Base-by-base conservation (phyloP, 2,888 invertebrate genomes). In the Apoderus coryli region DNA sequence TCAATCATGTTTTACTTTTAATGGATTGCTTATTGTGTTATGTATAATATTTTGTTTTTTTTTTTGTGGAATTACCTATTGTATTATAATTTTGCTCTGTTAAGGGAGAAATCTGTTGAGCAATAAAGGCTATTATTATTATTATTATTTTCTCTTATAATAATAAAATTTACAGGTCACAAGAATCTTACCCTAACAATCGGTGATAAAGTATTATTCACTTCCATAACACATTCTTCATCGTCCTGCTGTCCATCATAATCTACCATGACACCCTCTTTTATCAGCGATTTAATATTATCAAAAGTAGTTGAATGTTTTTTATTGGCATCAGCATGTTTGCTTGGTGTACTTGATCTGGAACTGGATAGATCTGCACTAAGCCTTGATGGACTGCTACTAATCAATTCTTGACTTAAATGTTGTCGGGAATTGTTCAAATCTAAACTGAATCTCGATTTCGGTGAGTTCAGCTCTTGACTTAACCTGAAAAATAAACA, bases 271-370 rank as follows among this genome's bases (percentile, higher is more conserved):
- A 72, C 68, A 12, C 75, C 76, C 52, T 79, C 78, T 46, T 72
- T 72, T 38, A 79, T 67, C 41, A 80, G 57, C 22, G 76, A 76
- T 50, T 75, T 73, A 45, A 79, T 74, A 50, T 78, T 77, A 61
- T 79, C 78, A 53, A 79, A 80, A 5, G 78, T 78, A 24, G 74
- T 75, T 41, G 76, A 77, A 56, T 75, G 76, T 47, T 76, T 72
- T 48, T 74, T 76, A 44, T 70, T 67, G 48, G 76, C 76, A 47
- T 64, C 61, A n/a, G 10, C 7, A 33, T 49, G 47, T 38, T 52
- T 67, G 44, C 67, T 67, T 5, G 70, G 70, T 1, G 58, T 56
- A 37, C 54, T 56, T 9, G 53, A 54, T 42, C 54, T 44, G 23
- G 55, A 54, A 39, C 54, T 54, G n/a, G 52, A 52, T 14, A 49